These are phyloP conservation scores for Trachelus stipa DNA, from an alignment of 2,888 invertebrate genomes.

Conservation along the genomic window DNA sequence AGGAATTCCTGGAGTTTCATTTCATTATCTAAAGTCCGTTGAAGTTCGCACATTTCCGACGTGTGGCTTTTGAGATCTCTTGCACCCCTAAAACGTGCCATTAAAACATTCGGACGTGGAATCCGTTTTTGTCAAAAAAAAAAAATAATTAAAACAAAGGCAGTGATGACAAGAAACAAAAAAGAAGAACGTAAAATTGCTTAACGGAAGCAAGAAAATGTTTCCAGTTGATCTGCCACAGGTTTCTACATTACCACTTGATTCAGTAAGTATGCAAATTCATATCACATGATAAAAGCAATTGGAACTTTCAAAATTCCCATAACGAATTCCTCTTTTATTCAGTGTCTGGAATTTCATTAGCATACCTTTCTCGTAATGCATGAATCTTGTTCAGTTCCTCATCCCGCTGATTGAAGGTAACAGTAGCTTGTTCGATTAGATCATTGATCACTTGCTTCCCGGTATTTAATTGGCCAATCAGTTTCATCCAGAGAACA, in stretches of 20 bases:
- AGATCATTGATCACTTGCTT: slow-evolving; percentile 87
- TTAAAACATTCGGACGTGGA: not conserved
- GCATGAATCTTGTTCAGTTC: slow-evolving; percentile 83
- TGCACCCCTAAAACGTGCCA: slow-evolving; percentile 59
- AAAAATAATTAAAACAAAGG: slow-evolving; percentile 15
- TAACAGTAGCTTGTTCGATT: slow-evolving; percentile 88
- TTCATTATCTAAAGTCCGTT: slow-evolving; percentile 87
- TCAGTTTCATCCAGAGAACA: slow-evolving; percentile 81
- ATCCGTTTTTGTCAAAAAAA: slow-evolving; percentile 46
- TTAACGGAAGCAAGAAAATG: not conserved
- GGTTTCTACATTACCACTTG: not conserved
- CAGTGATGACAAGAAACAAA: not conserved
- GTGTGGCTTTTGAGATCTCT: slow-evolving; percentile 70
- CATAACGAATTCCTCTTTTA: not conserved
- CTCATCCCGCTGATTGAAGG: slow-evolving; percentile 90
- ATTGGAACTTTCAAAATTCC: not conserved
- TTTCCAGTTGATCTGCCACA: not conserved
- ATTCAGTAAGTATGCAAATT: not conserved
- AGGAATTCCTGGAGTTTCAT: slow-evolving; percentile 87
- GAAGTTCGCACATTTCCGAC: slow-evolving; percentile 87
- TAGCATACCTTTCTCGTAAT: slow-evolving; percentile 73
- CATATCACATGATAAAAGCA: not conserved
- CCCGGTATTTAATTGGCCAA: slow-evolving; percentile 80
- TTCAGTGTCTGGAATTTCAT: not conserved
- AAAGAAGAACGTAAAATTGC: not conserved